A percentile compares a stretch with the other conserved stretches of the same genome.
Evolutionary conservation across 2,113 vertebrate genomes (phyloP).

Genomic region (Tragelaphus imberbis): DNA sequence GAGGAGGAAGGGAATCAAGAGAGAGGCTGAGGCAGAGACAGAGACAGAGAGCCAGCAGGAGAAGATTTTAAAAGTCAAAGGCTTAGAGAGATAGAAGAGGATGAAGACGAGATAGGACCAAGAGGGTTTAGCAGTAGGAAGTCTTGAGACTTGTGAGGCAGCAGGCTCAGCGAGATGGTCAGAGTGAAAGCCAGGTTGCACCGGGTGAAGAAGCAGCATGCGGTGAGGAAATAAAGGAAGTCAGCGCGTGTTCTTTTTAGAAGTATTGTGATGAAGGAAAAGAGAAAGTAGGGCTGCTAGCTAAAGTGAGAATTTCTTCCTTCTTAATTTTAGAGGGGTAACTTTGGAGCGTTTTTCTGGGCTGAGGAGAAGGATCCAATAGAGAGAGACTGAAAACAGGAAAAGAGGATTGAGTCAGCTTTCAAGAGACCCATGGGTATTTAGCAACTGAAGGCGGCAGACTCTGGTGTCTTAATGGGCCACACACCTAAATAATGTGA

Average conservation of each 20-base stretch:
- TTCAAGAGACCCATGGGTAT: neutral
- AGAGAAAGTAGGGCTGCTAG: neutral
- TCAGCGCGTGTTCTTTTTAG: neutral
- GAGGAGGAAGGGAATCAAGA: neutral
- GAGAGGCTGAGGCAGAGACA: neutral
- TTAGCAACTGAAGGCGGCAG: neutral
- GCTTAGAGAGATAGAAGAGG: neutral
- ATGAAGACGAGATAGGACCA: neutral
- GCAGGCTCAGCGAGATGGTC: neutral
- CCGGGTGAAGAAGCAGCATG: neutral
- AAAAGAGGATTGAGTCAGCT: neutral
- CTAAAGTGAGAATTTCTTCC: neutral
- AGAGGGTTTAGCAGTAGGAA: neutral
- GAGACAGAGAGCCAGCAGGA: neutral
- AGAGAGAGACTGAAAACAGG: neutral
- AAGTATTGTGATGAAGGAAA: neutral
- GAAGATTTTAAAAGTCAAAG: neutral
- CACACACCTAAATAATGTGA: neutral
- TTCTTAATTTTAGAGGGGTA: neutral
- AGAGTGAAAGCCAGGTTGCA: neutral
- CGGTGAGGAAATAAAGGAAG: constrained; percentile 18
- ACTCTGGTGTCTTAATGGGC: neutral
- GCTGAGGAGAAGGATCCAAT: neutral
- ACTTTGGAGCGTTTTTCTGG: neutral
- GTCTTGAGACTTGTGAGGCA: neutral